Evolutionary conservation across 1,140 invertebrate genomes (phyloP), one percentile per base, ranked within the genome.

Genomic region (Papilio polyxenes): DNA sequence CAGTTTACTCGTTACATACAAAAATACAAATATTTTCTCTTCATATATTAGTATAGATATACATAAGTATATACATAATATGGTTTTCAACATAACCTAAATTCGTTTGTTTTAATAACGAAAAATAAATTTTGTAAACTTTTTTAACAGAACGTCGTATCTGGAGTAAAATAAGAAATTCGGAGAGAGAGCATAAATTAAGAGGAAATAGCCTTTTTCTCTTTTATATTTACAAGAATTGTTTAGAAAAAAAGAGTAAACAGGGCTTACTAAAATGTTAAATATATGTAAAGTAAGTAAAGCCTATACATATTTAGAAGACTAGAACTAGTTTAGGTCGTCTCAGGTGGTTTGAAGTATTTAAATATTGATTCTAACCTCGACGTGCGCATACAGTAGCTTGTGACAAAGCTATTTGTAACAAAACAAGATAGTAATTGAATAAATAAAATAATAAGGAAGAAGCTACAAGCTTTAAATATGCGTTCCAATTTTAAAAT

Each of bases 331-430:
- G 65, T 40, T 13, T 72, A 72, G 65, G 31, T 72, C 13, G 65
- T 72, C 62, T 37, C 23, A 65, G 13, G 62, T 65, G 62, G 23
- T 65, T 65, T 31, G 10, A 69, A 5, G 65, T 72, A 72, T 37
- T 72, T 37, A 72, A 72, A 72, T 72, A 72, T 72, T 37, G 23
- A 72, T 72, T 72, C 65, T 37, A 72, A 72, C 31, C 65, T 40
- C 10, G 23, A 37, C 31, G 4, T 17, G 11, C 31, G 37, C 13
- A 37, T n/a, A 59, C 17, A 56, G 17, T 56, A 56, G 15, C 51
- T 53, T 59, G 56, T 20, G 6, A 59, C 56, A 17, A 4, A 44
- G 40, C 3, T 44, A 44, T 44, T 44, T 44, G 40, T 44, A 44
- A 44, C 40, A 44, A 44, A 44, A 44, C 7, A 44, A 6, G 5